Conservation (phyloP, 2,113 vertebrate genomes). For the Lasiurus borealis region DNA sequence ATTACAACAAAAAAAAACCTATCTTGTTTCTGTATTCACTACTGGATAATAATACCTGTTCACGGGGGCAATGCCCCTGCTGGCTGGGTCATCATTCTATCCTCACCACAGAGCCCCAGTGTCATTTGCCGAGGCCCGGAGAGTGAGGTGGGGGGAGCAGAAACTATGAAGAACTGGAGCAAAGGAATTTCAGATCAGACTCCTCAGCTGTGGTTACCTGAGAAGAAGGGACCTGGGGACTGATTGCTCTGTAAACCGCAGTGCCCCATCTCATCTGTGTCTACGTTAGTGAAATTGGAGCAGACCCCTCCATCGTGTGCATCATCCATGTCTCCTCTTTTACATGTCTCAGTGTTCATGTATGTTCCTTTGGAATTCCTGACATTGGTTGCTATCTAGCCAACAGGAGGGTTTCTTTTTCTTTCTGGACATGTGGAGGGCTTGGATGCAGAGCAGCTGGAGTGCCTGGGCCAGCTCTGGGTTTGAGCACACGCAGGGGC, state of each 20-base stretch:
- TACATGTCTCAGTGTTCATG: neutral
- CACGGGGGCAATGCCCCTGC: fast-evolving
- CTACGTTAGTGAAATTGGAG: neutral
- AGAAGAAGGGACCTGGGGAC: neutral
- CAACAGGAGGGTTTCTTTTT: neutral
- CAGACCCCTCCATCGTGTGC: neutral
- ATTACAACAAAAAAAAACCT: neutral
- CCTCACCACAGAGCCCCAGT: no score
- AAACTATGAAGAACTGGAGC: neutral
- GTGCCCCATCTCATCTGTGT: neutral
- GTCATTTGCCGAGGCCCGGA: neutral
- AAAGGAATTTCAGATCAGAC: neutral
- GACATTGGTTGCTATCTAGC: neutral
- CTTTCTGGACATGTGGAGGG: neutral
- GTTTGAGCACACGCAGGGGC: fast-evolving
- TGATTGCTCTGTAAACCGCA: neutral
- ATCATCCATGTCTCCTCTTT: neutral
- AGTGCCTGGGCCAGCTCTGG: neutral
- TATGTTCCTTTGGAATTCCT: neutral
- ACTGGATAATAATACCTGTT: neutral
- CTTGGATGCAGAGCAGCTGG: neutral
- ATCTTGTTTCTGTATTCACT: neutral
- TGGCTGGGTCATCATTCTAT: neutral
- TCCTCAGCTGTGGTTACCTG: neutral
- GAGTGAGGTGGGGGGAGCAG: neutral